These are phyloP conservation scores for Lepidocyrtinus sp. DNA, from an alignment of 2,888 invertebrate genomes.

Conservation along the genomic window DNA sequence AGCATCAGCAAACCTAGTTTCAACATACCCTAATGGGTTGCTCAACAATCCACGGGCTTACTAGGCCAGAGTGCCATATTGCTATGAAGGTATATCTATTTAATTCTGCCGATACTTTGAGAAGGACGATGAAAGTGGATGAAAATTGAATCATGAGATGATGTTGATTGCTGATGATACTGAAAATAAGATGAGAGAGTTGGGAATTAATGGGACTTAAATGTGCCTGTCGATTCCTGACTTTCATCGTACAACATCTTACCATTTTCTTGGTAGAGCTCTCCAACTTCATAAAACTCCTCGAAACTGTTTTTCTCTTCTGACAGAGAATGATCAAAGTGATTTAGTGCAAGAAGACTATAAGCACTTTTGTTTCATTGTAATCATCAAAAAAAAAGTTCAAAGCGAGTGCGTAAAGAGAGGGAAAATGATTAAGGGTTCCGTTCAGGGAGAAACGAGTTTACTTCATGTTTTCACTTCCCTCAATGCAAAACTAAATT, in stretches of 20 bases:
- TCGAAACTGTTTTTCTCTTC: not conserved
- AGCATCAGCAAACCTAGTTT: too few relatives aligned
- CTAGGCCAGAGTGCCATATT: too few relatives aligned
- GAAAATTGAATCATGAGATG: not conserved
- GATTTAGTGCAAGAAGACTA: slow-evolving; percentile 27
- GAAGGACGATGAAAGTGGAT: not conserved
- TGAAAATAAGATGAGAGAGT: not conserved
- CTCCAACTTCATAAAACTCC: slow-evolving; percentile 28
- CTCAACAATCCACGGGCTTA: too few relatives aligned
- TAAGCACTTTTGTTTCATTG: slow-evolving; percentile 29
- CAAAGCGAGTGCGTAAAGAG: slow-evolving; percentile 23
- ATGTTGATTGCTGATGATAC: not conserved
- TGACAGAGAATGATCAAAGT: slow-evolving; percentile 47
- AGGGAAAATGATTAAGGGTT: not conserved
- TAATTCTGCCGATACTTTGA: too few relatives aligned
- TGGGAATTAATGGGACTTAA: not conserved
- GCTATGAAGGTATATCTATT: too few relatives aligned
- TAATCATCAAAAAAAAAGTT: slow-evolving; percentile 29
- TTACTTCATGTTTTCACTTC: not conserved
- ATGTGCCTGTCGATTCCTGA: not conserved
- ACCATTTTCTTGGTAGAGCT: slow-evolving; percentile 33
- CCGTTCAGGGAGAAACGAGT: not conserved
- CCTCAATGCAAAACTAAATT: not conserved
- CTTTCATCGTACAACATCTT: not conserved
- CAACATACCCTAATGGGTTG: too few relatives aligned